Conservation (phyloP, 2,888 invertebrate genomes). For the Lepidochrysops patricia region DNA sequence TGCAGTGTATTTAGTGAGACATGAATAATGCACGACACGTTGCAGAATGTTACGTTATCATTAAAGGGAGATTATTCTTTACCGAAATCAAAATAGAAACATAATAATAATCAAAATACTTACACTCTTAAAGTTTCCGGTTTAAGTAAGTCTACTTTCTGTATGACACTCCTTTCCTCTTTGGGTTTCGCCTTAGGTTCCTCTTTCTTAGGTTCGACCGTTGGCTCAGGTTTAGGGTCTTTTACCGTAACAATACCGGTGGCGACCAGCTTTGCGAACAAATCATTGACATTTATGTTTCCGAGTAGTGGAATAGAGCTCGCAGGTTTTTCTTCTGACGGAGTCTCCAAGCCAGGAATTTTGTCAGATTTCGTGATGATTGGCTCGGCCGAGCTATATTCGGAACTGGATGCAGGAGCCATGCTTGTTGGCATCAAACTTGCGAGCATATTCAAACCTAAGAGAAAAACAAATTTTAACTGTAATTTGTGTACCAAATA, state of each 20-base stretch:
- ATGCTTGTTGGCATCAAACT: conserved; percentile 78
- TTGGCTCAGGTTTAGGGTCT: conserved; percentile 34
- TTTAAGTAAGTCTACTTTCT: conserved; percentile 78
- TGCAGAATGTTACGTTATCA: too few species aligned
- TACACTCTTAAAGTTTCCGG: conserved; percentile 84
- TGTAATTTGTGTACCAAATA: too few species aligned
- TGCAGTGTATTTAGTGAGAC: background rate
- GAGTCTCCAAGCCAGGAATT: conserved; percentile 56
- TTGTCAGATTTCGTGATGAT: conserved; percentile 41
- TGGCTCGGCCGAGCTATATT: conserved; percentile 71
- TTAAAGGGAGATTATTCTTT: too few species aligned
- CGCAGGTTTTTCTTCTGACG: conserved; percentile 46
- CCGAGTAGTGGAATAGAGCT: conserved; percentile 39
- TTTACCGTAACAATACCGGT: conserved; percentile 71
- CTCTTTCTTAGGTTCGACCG: conserved; percentile 34
- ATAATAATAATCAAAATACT: conserved; percentile 47
- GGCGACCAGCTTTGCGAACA: conserved; percentile 89
- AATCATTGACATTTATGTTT: conserved; percentile 82
- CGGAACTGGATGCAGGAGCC: conserved; percentile 71
- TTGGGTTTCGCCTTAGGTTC: conserved; percentile 38
- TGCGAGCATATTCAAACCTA: conserved; percentile 78
- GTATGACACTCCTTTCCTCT: conserved; percentile 63
- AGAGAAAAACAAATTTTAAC: background rate
- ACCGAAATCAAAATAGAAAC: too few species aligned
- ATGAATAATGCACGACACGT: too few species aligned